Conservation (phyloP, 2,888 invertebrate species). For the Sphaerophoria rueppellii region DNA sequence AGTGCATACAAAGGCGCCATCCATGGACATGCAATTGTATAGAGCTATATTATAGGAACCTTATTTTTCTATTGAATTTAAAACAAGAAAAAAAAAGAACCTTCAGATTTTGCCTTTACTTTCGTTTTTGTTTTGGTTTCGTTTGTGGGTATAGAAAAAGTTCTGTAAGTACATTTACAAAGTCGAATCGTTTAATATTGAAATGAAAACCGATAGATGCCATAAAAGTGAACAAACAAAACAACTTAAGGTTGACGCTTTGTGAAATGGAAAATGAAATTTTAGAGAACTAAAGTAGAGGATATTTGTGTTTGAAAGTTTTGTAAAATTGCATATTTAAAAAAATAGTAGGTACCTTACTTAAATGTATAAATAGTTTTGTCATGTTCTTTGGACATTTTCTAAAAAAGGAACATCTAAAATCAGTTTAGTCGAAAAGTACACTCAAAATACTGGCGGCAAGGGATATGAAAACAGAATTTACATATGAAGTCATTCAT, state of each 20-base stretch:
- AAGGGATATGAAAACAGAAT: too few species aligned
- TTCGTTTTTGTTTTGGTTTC: not conserved
- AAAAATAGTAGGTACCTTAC: too few species aligned
- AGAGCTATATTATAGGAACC: not conserved
- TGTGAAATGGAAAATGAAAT: conserved; percentile 21
- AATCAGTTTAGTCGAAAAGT: too few species aligned
- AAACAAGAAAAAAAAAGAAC: not conserved
- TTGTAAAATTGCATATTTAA: too few species aligned
- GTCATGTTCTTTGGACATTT: too few species aligned
- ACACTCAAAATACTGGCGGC: too few species aligned
- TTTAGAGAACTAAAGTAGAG: not conserved
- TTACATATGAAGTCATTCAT: too few species aligned
- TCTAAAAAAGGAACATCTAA: too few species aligned
- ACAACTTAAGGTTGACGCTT: conserved; percentile 59
- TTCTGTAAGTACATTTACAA: conserved; percentile 6
- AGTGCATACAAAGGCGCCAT: conserved; percentile 3
- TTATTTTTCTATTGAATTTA: not conserved
- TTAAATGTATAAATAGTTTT: too few species aligned
- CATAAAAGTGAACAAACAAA: conserved; percentile 56
- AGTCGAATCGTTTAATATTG: conserved; percentile 51
- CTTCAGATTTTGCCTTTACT: conserved; percentile 4
- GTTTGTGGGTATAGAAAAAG: not conserved
- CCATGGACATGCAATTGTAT: not conserved
- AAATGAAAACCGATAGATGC: conserved; percentile 59
- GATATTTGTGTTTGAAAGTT: not conserved